These are phyloP conservation scores for Erebia palarica DNA, from an alignment of 2,888 invertebrate species.

Conservation along the genomic window DNA sequence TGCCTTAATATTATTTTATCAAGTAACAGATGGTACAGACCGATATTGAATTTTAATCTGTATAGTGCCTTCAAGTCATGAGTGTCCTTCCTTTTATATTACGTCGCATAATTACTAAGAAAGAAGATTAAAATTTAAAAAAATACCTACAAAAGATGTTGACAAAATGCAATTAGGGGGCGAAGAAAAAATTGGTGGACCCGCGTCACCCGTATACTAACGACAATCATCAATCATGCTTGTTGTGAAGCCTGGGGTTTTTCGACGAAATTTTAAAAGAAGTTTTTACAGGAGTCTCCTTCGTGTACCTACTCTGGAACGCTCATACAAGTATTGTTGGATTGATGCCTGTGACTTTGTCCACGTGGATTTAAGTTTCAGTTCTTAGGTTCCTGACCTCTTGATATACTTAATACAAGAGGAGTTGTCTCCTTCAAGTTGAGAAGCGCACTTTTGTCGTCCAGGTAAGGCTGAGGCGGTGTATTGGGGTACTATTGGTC, in stretches of 20 bases:
- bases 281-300: conserved; percentile 6
- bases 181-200: conserved; percentile 42
- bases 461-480: too few species aligned
- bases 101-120: too few species aligned
- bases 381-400: too few species aligned
- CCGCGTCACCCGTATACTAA: conserved; percentile 50
- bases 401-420: too few species aligned
- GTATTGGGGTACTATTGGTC: too few species aligned
- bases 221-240: conserved; percentile 60
- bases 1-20: conserved; percentile 70
- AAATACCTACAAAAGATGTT: conserved; percentile 43
- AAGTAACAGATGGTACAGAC: conserved; percentile 64
- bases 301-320: too few species aligned
- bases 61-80: neutral
- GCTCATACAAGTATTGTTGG: too few species aligned
- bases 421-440: too few species aligned
- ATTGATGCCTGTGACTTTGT: too few species aligned
- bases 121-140: too few species aligned
- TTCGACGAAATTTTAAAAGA: conserved; percentile 42
- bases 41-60: conserved; percentile 39
- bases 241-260: conserved; percentile 36
- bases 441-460: too few species aligned
- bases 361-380: too few species aligned
- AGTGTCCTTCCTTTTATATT: neutral
- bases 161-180: conserved; percentile 49